Evolutionary conservation across 2,113 vertebrate species (phyloP).

Genomic region (Acrocephalus kingi): DNA sequence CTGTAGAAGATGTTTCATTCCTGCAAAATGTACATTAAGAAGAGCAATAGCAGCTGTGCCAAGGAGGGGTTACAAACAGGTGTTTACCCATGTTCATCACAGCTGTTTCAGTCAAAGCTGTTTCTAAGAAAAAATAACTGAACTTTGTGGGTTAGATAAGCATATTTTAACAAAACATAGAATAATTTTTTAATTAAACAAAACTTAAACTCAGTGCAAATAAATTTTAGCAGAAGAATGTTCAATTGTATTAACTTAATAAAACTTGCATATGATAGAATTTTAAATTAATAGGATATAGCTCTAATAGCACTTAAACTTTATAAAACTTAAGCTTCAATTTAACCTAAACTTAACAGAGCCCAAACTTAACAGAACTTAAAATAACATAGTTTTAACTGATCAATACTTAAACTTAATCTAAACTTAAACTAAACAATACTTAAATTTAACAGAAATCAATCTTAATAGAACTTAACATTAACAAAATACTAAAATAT

Average conservation of each 20-base stretch:
- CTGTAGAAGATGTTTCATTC: not conserved
- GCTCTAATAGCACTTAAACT: not conserved
- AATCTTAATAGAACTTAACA: too few relatives aligned
- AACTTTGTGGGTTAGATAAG: not conserved
- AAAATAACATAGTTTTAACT: too few relatives aligned
- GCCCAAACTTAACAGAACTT: too few relatives aligned
- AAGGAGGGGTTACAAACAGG: too few relatives aligned
- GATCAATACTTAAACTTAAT: too few relatives aligned
- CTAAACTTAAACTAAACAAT: too few relatives aligned
- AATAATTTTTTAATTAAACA: not conserved
- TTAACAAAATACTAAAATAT: too few relatives aligned
- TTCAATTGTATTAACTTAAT: not conserved
- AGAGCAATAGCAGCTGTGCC: not conserved
- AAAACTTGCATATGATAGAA: not conserved
- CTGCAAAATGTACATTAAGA: not conserved
- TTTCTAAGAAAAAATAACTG: not conserved
- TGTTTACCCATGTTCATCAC: not conserved
- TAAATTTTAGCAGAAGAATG: not conserved
- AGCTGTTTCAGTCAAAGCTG: not conserved
- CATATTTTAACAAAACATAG: not conserved
- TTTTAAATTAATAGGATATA: not conserved
- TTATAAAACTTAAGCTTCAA: not conserved
- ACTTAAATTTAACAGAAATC: too few relatives aligned
- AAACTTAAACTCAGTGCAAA: not conserved
- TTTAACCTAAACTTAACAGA: not conserved